Evolutionary conservation across 2,797 vertebrate species (phyloP).

Genomic region (Melanotaenia parkinsoni): DNA sequence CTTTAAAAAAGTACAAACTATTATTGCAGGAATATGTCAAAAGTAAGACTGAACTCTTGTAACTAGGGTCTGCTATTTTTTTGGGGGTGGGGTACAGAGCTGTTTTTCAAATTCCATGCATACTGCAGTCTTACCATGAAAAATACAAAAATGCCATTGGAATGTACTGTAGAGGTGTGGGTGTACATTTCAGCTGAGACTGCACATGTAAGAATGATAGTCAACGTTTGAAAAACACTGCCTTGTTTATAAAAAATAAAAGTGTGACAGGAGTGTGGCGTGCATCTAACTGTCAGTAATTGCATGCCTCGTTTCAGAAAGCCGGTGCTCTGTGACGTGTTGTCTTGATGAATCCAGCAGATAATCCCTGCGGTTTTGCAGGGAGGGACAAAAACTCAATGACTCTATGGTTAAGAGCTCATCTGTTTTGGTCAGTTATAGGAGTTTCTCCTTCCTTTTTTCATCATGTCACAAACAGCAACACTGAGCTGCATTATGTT

Average conservation of each 20-base stretch:
- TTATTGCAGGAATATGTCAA: not conserved
- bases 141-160: slow-evolving; percentile 15
- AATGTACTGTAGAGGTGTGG: slow-evolving; percentile 16
- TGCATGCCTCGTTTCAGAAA: slow-evolving; percentile 18
- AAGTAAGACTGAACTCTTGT: not conserved
- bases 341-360: slow-evolving; percentile 6
- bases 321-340: accelerated
- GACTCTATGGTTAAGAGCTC: slow-evolving; percentile 9
- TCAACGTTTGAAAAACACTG: slow-evolving; percentile 21
- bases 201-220: slow-evolving; percentile 2
- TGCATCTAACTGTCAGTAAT: slow-evolving; percentile 20
- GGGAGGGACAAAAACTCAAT: not conserved
- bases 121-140: slow-evolving; percentile 13
- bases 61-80: not conserved
- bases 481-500: not conserved
- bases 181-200: slow-evolving; percentile 16
- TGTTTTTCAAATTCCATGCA: slow-evolving; percentile 15
- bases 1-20: not conserved
- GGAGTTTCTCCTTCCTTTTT: slow-evolving; percentile 34
- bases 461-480: slow-evolving; percentile 37
- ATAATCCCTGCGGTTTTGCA: slow-evolving; percentile 1
- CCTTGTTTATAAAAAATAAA: slow-evolving; percentile 17
- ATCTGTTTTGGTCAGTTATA: slow-evolving; percentile 35
- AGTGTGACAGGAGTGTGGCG: not conserved
- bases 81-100: not conserved